Evolutionary conservation across 2,888 invertebrate genomes (phyloP).

Genomic region (Mesopsocus fuscifrons): DNA sequence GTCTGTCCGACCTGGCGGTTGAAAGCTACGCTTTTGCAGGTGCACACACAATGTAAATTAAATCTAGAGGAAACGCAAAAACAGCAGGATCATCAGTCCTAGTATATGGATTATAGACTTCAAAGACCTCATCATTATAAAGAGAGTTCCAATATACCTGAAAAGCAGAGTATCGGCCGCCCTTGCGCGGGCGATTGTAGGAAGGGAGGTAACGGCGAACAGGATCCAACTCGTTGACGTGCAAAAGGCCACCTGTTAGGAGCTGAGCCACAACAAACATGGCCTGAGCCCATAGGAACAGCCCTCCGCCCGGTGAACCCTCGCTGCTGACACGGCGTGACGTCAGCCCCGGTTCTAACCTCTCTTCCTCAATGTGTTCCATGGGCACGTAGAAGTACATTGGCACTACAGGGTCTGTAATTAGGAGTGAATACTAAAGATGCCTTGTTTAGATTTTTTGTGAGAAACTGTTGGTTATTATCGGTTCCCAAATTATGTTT

Average conservation of each 20-base stretch:
- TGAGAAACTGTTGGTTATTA: too few species aligned
- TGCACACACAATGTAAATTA: too few species aligned
- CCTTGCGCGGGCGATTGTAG: slow-evolving; percentile 80
- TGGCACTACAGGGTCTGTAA: slow-evolving; percentile 74
- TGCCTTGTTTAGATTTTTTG: not conserved
- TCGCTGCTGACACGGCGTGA: slow-evolving; percentile 40
- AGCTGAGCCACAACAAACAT: slow-evolving; percentile 87
- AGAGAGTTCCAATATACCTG: slow-evolving; percentile 60
- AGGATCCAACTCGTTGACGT: slow-evolving; percentile 90
- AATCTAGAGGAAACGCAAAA: too few species aligned
- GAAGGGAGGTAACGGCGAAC: slow-evolving; percentile 89
- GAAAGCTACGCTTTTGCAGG: too few species aligned
- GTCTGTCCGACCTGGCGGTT: too few species aligned
- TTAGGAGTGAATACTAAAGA: slow-evolving; percentile 12
- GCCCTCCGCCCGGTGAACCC: slow-evolving; percentile 31
- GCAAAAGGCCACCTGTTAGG: slow-evolving; percentile 69
- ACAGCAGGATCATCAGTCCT: too few species aligned
- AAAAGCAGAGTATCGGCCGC: slow-evolving; percentile 90
- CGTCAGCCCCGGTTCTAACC: slow-evolving; percentile 45
- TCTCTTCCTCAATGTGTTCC: slow-evolving; percentile 52
- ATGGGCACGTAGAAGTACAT: slow-evolving; percentile 80
- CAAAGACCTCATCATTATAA: too few species aligned
- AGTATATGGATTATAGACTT: too few species aligned
- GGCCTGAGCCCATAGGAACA: slow-evolving; percentile 92
- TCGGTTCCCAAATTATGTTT: too few species aligned